A percentile compares a stretch with the other conserved stretches of the same genome.
phyloP scores from a whole-genome alignment of 2,888 invertebrate genomes.

The Cetonia aurata region DNA sequence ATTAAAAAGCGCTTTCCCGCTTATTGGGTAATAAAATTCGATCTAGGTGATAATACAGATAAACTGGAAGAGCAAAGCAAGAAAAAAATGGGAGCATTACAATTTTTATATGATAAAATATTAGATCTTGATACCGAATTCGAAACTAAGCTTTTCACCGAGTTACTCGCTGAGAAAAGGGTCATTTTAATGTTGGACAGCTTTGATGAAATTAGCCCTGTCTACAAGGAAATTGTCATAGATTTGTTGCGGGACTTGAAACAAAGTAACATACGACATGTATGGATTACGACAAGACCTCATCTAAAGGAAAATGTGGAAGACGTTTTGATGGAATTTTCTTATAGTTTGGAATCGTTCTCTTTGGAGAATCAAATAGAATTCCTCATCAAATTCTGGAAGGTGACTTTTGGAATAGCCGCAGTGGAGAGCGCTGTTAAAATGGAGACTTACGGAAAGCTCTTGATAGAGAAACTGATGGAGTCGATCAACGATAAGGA shows the following conservation, averaged over 20 bases:
- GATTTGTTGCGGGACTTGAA: neutral
- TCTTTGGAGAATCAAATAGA: neutral
- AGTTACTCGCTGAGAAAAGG: neutral
- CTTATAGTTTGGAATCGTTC: neutral
- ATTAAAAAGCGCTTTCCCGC: neutral
- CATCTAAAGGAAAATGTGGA: neutral
- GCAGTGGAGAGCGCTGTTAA: neutral
- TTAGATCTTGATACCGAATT: neutral
- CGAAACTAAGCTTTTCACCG: neutral
- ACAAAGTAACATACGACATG: neutral
- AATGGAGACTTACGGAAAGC: neutral
- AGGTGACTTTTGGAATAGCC: neutral
- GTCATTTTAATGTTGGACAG: constrained; percentile 13
- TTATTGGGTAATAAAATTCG: neutral
- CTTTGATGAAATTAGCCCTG: constrained; percentile 7
- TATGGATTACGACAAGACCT: constrained; percentile 8
- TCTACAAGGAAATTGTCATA: neutral
- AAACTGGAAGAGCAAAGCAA: neutral
- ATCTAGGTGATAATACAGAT: neutral
- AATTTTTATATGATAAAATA: constrained; percentile 1
- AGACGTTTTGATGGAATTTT: too few species aligned
- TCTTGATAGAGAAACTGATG: neutral
- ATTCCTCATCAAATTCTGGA: constrained; percentile 9
- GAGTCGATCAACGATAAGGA: constrained; percentile 1
- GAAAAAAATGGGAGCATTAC: neutral